phyloP scores from a whole-genome alignment of 2,113 vertebrate species.

The Plotosus lineatus region DNA sequence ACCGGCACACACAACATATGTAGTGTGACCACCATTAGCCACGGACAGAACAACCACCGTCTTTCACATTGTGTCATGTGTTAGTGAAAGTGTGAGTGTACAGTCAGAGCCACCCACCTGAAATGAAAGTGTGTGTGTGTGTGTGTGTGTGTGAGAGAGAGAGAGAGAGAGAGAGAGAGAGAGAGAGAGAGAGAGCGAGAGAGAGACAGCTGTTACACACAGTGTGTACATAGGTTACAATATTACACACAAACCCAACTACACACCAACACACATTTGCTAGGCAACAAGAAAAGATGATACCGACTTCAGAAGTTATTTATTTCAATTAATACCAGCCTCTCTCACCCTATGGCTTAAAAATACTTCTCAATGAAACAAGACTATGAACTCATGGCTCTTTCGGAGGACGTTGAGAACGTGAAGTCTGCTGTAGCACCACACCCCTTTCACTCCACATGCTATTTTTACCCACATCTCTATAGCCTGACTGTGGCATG shows the following conservation, averaged over 20 bases:
- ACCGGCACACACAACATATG: not conserved
- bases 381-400: not conserved
- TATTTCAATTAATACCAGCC: constrained; percentile 6
- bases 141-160: not conserved
- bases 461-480: constrained; percentile 37
- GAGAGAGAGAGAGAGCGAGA: constrained; percentile 8
- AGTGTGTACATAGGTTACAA: constrained; percentile 22
- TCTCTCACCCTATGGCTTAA: not conserved
- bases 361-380: constrained; percentile 19
- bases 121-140: not conserved
- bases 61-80: constrained; percentile 51
- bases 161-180: not conserved
- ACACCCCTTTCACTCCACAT: constrained; percentile 28
- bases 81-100: constrained; percentile 45
- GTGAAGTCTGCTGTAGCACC: not conserved
- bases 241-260: not conserved
- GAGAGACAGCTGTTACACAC: constrained; percentile 48
- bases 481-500: constrained; percentile 25
- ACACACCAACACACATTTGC: constrained; percentile 17
- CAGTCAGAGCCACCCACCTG: not conserved
- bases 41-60: not conserved
- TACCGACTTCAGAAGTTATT: not conserved
- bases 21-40: not conserved
- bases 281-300: not conserved
- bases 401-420: not conserved